These are phyloP conservation scores for Protophormia terraenovae DNA, from an alignment of 2,888 invertebrate genomes.

Conservation along the genomic window DNA sequence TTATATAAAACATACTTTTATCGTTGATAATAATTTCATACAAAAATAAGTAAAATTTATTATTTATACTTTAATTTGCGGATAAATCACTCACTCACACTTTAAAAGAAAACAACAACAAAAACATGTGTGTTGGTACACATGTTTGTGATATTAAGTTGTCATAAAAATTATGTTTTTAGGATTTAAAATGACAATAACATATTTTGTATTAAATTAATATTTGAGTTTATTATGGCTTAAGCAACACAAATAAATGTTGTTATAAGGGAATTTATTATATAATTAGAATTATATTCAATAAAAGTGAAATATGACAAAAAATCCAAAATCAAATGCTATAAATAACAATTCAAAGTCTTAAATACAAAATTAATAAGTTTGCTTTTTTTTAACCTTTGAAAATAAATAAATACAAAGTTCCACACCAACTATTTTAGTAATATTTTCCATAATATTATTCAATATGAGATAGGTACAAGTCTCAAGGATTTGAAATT, in stretches of 20 bases:
- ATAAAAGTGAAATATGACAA: no score
- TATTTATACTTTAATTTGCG: slow-evolving; percentile 8
- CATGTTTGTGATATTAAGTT: background rate
- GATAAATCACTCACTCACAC: background rate
- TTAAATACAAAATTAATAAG: no score
- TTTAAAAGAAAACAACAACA: no score
- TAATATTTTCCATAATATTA: no score
- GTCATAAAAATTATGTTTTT: background rate
- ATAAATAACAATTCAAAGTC: no score
- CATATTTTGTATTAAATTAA: background rate
- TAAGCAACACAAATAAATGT: background rate
- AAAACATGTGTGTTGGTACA: background rate
- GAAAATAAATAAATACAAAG: no score
- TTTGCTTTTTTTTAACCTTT: no score
- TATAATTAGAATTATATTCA: background rate
- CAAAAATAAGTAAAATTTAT: background rate
- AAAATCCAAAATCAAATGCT: no score
- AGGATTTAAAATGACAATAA: background rate
- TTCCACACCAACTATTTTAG: no score
- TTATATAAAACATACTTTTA: background rate
- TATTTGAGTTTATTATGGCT: background rate
- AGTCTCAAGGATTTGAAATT: no score
- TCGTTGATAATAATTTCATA: background rate
- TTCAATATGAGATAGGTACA: no score
- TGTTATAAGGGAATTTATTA: background rate